Evolutionary conservation across 2,797 vertebrate genomes (phyloP), one percentile per base, ranked within the genome.

Genomic region (Phaenicophaeus curvirostris): DNA sequence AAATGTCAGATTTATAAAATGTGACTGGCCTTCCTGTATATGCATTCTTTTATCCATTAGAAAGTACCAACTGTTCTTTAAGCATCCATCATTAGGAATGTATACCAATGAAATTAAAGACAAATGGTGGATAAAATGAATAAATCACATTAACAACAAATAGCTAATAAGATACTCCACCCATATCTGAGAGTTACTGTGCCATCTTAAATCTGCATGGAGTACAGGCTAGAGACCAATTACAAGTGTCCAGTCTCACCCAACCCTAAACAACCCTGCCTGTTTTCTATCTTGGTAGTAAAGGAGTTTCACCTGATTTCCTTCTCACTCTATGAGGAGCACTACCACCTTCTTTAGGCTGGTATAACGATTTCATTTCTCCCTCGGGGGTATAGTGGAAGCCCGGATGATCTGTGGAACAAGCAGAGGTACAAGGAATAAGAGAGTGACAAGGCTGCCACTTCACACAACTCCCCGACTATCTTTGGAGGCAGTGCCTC

Each of bases 341-440:
- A 9, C 98, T 97, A 8, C 98, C 97, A 9, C 99, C 98, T 68
- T 99, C 99, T 94, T 98, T 99, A 30, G 98, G 97, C 92, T 98
- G 98, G 87, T 97, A 94, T 0, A 94, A 88, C 1, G 97, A 95
- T 95, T 98, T 99, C 11, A 95, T 98, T 89, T 99, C 98, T 48
- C 98, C 98, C 46, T 99, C 98, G 0, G 98, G 98, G 78, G 97
- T 99, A 62, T 98, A 99, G 71, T 98, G 98, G 97, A 99, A 99
- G 72, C 99, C 99, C 17, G 99, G 98, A 80, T 99, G 98, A 96
- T 99, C 99, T 99, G 96, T 15, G 78, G 89, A 94, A 77, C 8
- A 95, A 94, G 13, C 65, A 85, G 46, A 93, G 1, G 17, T 13
- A 31, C 21, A 51, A 50, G 13, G 37, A 81, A 42, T 87, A 57